Conservation (phyloP, 2,113 vertebrate genomes). For the Patagioenas fasciata region DNA sequence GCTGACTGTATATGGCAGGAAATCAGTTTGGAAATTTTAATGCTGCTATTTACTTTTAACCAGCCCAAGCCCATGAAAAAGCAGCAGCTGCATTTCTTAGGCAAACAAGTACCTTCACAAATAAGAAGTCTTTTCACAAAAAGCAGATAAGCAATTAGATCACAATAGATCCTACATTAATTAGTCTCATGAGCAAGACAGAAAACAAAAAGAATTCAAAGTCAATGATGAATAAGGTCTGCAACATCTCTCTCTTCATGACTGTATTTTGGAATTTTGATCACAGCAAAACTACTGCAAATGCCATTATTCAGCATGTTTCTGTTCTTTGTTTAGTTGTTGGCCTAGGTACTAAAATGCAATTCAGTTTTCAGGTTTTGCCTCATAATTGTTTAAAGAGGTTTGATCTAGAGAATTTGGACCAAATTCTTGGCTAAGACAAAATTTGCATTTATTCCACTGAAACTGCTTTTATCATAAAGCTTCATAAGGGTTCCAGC, state of each 20-base stretch:
- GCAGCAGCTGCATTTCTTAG: slow-evolving; percentile 29
- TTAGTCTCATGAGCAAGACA: not conserved
- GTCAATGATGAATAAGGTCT: not conserved
- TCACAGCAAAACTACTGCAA: not conserved
- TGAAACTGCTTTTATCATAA: not conserved
- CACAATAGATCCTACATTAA: not conserved
- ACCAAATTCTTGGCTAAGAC: not conserved
- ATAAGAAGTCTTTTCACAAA: slow-evolving; percentile 29
- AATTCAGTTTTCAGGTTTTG: not conserved
- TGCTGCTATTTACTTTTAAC: slow-evolving; percentile 20
- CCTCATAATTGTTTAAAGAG: not conserved
- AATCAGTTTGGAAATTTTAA: slow-evolving; percentile 46
- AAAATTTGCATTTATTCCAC: not conserved
- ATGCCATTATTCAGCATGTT: not conserved
- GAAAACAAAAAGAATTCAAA: not conserved
- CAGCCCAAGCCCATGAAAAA: slow-evolving; percentile 19
- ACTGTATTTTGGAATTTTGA: not conserved
- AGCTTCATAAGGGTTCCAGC: not conserved
- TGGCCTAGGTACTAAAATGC: not conserved
- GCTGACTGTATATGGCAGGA: slow-evolving; percentile 33
- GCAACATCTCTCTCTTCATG: not conserved
- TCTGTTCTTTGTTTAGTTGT: not conserved
- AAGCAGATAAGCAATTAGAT: slow-evolving; percentile 32
- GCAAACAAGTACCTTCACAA: not conserved
- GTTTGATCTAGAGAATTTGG: not conserved